Base-by-base conservation (phyloP, 2,113 vertebrate genomes). In the Sapayoa aenigma region DNA sequence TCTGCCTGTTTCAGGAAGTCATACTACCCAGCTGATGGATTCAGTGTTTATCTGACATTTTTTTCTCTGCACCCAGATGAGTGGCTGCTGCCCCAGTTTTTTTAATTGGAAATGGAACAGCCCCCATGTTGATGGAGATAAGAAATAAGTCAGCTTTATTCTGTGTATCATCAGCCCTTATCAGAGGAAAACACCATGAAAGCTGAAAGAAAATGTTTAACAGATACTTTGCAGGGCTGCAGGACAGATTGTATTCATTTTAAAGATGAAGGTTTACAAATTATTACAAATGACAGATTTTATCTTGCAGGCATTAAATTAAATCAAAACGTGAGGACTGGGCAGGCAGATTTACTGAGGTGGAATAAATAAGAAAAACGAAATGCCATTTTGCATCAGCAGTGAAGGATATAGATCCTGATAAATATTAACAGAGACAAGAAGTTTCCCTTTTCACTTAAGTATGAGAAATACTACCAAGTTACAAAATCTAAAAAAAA, bases 261-360 rank as follows among this genome's bases (percentile, higher is more conserved):
- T 96, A 97, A 95, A 96, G 93, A 96, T 88, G 92, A 97, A 94
- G 87, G 91, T 95, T 96, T 97, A 94, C 95, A 96, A 90, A 96
- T 97, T 92, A 96, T 97, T 97, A 81, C 89, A 97, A 97, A 97
- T 96, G 97, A 96, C 90, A 90, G 89, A 67, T 68, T 97, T 97
- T 96, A 95, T 97, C 96, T 98, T 84, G 76, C 50, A 95, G 97
- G 95, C 95, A 90, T 98, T 97, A 96, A 97, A 97, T 97, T 94
- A 96, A 97, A 98, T 97, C 92, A 96, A 71, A 98, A 96, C 8
- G 58, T 94, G 94, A 97, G 94, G 84, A 93, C 30, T 73, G 84
- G 87, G 73, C 91, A 96, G 93, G 87, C 87, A 94, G 87, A 96
- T 95, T 95, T 94, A 95, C 91, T 96, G 97, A 96, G 94, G 95